These are phyloP conservation scores for Dunckerocampus dactyliophorus DNA, from an alignment of 2,113 vertebrate species.

Conservation along the genomic window DNA sequence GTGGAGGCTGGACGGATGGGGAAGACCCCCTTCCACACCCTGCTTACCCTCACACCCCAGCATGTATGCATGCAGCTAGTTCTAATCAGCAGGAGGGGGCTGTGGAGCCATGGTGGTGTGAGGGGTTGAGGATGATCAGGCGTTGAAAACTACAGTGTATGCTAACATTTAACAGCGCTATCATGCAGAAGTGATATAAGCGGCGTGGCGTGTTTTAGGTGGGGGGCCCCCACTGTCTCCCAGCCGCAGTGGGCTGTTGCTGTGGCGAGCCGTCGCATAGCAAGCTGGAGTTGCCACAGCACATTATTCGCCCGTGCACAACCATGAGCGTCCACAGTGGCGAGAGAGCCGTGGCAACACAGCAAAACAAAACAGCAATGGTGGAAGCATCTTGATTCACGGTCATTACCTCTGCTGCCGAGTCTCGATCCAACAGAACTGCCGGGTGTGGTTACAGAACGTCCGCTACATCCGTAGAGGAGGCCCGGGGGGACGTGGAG, in stretches of 20 bases:
- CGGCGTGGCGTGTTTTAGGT: background rate
- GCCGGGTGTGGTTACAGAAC: slow-evolving; percentile 71
- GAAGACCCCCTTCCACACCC: slow-evolving; percentile 12
- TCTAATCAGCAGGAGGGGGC: slow-evolving; percentile 3
- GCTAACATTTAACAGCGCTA: background rate
- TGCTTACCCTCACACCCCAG: slow-evolving; percentile 2
- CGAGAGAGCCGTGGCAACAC: background rate
- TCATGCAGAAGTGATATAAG: background rate
- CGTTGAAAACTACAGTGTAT: too few relatives aligned
- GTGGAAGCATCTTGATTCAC: background rate
- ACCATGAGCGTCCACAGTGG: background rate
- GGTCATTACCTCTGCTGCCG: slow-evolving; percentile 62
- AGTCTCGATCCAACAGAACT: slow-evolving; percentile 50
- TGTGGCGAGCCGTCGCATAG: slow-evolving; percentile 42
- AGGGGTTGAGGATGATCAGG: too few relatives aligned
- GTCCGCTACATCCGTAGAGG: slow-evolving; percentile 41
- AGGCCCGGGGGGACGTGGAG: slow-evolving; percentile 28
- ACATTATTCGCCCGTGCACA: slow-evolving; percentile 50
- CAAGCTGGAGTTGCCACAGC: slow-evolving; percentile 48
- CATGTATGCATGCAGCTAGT: slow-evolving; percentile 14
- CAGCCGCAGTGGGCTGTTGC: slow-evolving; percentile 22
- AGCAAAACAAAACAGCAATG: background rate
- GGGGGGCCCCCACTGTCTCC: background rate
- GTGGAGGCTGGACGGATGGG: slow-evolving; percentile 20
- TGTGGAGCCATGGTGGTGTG: background rate